Evolutionary conservation across 2,888 invertebrate species (phyloP), one percentile per base, ranked within the genome.

Genomic region (Lasioglossum lativentre): DNA sequence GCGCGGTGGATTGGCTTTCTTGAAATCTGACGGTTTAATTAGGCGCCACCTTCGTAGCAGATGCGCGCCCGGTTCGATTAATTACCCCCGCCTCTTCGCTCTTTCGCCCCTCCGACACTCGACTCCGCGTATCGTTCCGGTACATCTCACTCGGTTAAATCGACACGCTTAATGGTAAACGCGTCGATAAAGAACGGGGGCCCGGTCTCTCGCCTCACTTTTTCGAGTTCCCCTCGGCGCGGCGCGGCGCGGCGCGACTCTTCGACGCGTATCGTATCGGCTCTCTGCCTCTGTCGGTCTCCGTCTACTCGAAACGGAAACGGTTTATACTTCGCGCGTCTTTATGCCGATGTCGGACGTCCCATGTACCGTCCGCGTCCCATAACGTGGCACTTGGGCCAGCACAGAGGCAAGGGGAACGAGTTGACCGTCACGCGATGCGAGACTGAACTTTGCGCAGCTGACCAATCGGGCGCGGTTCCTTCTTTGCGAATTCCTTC

Each of bases 21-120:
- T 87, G 89, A 91, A 92, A 92, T 91, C 92, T 92, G 92, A 92
- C 90, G 92, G 90, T 92, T 92, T 91, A 92, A 92, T 92, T 92
- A 91, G 91, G 88, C 89, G 88, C 87, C 90, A 83, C 87, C 86
- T 88, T 88, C 88, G 86, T 78, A 82, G 91, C 91, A 92, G 91
- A 91, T 90, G 91, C 85, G 83, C 87, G 83, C 85, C 72, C 70
- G 71, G 27, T 80, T 88, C 92, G 90, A 92, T 92, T 92, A 92
- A 92, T 92, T 92, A 92, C 86, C 81, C 82, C 78, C 80, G 76
- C 23, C 38, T 23, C 59, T 12, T 74, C 45, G 47, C 77, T 42
- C 52, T 47, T 12, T 45, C 16, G 38, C 30, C n/a, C 75, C 23
- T 23, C 66, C 30, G 34, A 66, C 68, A 38, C 75, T 42, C 78